Base-by-base conservation (phyloP, 2,113 vertebrate species). In the Cynopterus brachyotis region DNA sequence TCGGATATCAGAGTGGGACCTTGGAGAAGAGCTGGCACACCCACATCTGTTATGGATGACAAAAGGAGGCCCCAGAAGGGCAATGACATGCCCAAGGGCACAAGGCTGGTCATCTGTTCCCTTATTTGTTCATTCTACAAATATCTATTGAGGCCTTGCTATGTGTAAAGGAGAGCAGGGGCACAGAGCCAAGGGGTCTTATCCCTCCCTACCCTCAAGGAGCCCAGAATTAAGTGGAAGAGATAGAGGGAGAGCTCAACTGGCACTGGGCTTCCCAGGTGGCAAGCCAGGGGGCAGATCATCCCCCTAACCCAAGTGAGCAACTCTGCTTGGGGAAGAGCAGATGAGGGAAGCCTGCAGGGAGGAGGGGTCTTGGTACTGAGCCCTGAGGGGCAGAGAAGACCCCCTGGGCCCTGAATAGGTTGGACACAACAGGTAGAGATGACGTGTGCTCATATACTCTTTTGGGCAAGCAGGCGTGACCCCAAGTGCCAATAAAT, bases 81-180 rank as follows among this genome's bases (percentile, higher is more conserved):
- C 17, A 35, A 22, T 12, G 13, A 69, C 1, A 2, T 2, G 26
- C 45, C 69, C n/a, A 5, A 66, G 47, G 42, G 24, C 22, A 22
- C 37, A 60, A 53, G 37, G 19, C 19, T 70, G 85, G 32, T 42
- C 72, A 45, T 50, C 26, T 13, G 26, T 13, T 87, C 15, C 2
- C 2, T 62, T 30, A 59, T 26, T 6, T 69, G 4, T 53, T 76
- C 76, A 32, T n/a, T 20, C 60, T 32, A 3, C 45, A n/a, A 32
- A 79, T 10, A 8, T 24, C 30, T 20, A 0, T 1, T 5, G 67
- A 55, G 47, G 66, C 15, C 35, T 30, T 1, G 1, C 62, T 55
- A 1, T 11, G 73, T n/a, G 19, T 12, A 0, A 42, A 28, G n/a
- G 62, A 30, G 28, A 5, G 10, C 0, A 0, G 47, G 20, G 8